phyloP scores from a whole-genome alignment of 92 coral and sea anemone genomes.

The Palythoa heliodiscus region DNA sequence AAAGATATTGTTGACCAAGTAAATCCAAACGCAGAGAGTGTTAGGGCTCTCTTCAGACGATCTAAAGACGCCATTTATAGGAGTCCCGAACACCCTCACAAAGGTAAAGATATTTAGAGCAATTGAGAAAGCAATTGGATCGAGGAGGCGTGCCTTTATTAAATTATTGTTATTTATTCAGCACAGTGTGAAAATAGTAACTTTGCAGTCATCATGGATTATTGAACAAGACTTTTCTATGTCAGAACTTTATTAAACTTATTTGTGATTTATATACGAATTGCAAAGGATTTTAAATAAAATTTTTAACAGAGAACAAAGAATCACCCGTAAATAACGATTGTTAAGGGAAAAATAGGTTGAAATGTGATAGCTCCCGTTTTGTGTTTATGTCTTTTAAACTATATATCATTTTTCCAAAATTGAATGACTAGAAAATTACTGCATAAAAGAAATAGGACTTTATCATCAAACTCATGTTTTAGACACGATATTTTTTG shows the following conservation, averaged over 20 bases:
- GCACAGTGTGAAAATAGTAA: neutral
- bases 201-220: too few species aligned
- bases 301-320: neutral
- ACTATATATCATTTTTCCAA: neutral
- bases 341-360: neutral
- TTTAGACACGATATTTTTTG: too few species aligned
- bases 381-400: neutral
- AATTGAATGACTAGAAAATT: too few species aligned
- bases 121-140: neutral
- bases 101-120: slow-evolving; percentile 20
- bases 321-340: neutral
- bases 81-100: neutral
- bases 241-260: neutral
- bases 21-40: slow-evolving; percentile 1
- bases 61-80: neutral
- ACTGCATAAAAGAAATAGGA: too few species aligned
- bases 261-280: neutral
- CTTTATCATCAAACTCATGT: too few species aligned
- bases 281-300: neutral
- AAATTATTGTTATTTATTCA: neutral
- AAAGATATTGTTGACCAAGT: neutral
- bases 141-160: neutral
- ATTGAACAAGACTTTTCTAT: too few species aligned
- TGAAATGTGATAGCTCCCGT: neutral
- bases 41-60: slow-evolving; percentile 33